Evolutionary conservation across 92 coral and sea anemone species (phyloP).

Genomic region (Heteractis magnifica): DNA sequence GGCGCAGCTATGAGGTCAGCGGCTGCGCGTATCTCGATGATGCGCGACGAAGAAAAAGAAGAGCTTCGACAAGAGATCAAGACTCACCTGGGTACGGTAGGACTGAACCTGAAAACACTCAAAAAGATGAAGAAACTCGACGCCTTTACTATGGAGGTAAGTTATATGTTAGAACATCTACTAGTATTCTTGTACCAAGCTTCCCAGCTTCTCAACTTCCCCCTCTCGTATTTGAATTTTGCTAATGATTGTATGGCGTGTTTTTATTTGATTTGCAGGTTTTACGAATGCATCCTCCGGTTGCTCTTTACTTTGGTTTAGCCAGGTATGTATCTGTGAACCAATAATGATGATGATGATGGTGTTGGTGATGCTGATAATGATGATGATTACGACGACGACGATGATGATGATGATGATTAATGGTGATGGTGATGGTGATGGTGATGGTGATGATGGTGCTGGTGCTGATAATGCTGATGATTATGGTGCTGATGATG

Average conservation of each 20-base stretch:
- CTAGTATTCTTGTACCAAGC: too few species aligned
- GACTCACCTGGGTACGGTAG: slow-evolving; percentile 68
- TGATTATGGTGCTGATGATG: too few species aligned
- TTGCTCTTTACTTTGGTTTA: slow-evolving; percentile 73
- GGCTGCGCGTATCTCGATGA: slow-evolving; percentile 78
- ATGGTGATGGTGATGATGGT: too few species aligned
- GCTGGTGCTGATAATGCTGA: too few species aligned
- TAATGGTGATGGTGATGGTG: too few species aligned
- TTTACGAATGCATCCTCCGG: slow-evolving; percentile 83
- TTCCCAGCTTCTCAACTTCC: too few species aligned
- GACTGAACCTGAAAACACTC: slow-evolving; percentile 75
- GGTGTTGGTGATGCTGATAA: too few species aligned
- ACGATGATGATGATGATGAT: not conserved
- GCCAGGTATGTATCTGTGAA: slow-evolving; percentile 57
- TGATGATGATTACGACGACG: not conserved
- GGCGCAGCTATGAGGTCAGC: slow-evolving; percentile 97
- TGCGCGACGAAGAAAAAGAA: slow-evolving; percentile 51
- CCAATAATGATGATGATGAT: not conserved
- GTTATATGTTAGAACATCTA: not conserved
- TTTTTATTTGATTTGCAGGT: slow-evolving; percentile 37
- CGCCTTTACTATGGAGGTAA: slow-evolving; percentile 73
- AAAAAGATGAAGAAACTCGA: slow-evolving; percentile 81
- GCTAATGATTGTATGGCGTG: not conserved
- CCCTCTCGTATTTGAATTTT: not conserved
- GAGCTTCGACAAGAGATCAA: slow-evolving; percentile 70